Conservation (phyloP, 2,797 vertebrate genomes). For the Rhynchotus rufescens region DNA sequence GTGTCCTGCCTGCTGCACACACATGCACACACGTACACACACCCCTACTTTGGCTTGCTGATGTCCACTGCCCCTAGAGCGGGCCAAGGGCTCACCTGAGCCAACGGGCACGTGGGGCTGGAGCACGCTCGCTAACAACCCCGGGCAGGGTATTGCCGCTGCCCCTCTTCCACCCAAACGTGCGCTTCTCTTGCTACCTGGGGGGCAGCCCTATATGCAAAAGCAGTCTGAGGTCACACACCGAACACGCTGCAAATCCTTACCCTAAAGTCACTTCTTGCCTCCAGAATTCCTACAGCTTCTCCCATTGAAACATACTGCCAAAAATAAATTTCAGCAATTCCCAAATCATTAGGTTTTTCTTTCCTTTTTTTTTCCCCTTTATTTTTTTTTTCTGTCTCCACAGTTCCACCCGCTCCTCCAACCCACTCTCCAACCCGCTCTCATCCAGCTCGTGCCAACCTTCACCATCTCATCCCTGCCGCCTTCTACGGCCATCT, state of each 20-base stretch:
- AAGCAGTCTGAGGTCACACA: not conserved
- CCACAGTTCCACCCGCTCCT: too few species aligned
- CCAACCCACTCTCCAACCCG: accelerated
- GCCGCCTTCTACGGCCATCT: not conserved
- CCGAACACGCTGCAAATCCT: not conserved
- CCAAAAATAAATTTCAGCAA: conserved; percentile 11
- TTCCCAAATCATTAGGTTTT: not conserved
- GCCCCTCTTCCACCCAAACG: not conserved
- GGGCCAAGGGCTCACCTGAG: conserved; percentile 25
- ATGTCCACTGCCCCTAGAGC: conserved; percentile 1
- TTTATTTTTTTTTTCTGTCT: too few species aligned
- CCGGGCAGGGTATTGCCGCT: not conserved
- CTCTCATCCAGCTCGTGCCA: not conserved
- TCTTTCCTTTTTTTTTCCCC: not conserved
- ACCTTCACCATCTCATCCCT: not conserved
- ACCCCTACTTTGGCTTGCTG: not conserved
- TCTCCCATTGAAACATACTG: not conserved
- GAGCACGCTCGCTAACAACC: not conserved
- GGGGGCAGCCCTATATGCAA: not conserved
- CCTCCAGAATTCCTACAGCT: not conserved
- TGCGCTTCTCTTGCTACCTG: not conserved
- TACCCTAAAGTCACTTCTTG: not conserved
- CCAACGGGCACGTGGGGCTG: not conserved
- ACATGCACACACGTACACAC: not conserved
- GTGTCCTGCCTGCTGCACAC: not conserved